Percentiles rank a stretch among this genome's conserved stretches.
Conservation (phyloP, 1,140 invertebrate genomes). For the Littorina saxatilis region DNA sequence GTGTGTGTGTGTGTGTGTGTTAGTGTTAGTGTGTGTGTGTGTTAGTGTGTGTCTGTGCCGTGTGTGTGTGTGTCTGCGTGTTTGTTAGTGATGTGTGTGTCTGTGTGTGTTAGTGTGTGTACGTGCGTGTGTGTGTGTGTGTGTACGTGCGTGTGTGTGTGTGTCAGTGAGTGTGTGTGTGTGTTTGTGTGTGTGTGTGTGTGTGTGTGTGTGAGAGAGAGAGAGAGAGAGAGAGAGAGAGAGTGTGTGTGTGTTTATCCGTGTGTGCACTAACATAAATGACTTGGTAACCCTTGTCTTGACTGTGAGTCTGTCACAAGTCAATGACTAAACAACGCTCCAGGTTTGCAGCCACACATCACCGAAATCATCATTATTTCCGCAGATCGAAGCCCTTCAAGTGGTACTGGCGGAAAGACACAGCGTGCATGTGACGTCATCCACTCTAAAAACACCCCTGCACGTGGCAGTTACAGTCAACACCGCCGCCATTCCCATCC, state of each 20-base stretch:
- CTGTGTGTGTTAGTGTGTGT: too few relatives aligned
- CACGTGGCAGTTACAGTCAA: conserved; percentile 4
- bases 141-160: neutral
- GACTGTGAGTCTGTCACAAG: neutral
- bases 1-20: too few relatives aligned
- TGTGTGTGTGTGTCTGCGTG: too few relatives aligned
- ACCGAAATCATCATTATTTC: neutral
- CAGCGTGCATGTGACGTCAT: conserved; percentile 14
- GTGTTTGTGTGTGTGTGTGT: too few relatives aligned
- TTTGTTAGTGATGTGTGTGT: too few relatives aligned
- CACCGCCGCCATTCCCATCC: conserved; percentile 2
- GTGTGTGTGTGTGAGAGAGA: neutral
- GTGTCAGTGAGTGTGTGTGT: neutral
- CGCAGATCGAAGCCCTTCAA: neutral
- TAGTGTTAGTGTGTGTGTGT: too few relatives aligned
- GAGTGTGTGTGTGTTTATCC: neutral
- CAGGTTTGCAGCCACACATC: neutral
- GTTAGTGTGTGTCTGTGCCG: too few relatives aligned
- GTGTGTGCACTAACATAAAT: neutral
- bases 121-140: conserved; percentile 24
- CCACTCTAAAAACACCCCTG: neutral
- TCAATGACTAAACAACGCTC: neutral
- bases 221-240: too few relatives aligned
- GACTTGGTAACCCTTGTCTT: neutral
- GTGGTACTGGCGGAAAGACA: conserved; percentile 4